phyloP scores from a whole-genome alignment of 2,797 vertebrate species.

The Girardinus metallicus region DNA sequence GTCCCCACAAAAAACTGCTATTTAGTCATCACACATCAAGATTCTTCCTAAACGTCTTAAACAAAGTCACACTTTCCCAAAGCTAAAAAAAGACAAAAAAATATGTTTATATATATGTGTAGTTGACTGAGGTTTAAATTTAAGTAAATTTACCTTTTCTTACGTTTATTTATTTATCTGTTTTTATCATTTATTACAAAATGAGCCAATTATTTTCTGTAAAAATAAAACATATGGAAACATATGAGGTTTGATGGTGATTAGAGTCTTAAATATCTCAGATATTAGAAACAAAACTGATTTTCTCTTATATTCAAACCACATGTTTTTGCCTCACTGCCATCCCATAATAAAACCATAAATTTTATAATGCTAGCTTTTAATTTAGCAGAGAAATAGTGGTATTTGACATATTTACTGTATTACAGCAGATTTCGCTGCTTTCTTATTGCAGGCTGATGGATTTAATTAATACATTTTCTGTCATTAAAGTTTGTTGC shows the following conservation, averaged over 20 bases:
- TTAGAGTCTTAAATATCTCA: neutral
- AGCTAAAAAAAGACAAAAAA: neutral
- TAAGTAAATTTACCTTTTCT: no score
- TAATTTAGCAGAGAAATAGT: neutral
- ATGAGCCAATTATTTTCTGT: neutral
- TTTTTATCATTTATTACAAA: neutral
- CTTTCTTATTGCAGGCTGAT: neutral
- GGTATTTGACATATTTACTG: neutral
- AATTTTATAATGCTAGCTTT: neutral
- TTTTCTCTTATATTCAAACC: neutral
- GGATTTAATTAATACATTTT: neutral
- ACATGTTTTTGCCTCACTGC: neutral
- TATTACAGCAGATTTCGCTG: neutral
- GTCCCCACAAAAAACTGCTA: neutral
- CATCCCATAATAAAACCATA: neutral
- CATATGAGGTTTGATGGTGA: neutral
- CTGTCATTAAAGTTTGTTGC: neutral
- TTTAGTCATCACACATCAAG: neutral
- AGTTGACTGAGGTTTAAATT: no score
- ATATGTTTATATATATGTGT: no score
- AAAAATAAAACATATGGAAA: no score
- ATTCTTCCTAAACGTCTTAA: neutral
- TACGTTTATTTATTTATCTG: neutral
- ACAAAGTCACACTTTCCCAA: neutral
- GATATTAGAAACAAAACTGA: neutral